These are phyloP conservation scores for Lota lota DNA, from an alignment of 2,113 vertebrate species.

Conservation along the genomic window DNA sequence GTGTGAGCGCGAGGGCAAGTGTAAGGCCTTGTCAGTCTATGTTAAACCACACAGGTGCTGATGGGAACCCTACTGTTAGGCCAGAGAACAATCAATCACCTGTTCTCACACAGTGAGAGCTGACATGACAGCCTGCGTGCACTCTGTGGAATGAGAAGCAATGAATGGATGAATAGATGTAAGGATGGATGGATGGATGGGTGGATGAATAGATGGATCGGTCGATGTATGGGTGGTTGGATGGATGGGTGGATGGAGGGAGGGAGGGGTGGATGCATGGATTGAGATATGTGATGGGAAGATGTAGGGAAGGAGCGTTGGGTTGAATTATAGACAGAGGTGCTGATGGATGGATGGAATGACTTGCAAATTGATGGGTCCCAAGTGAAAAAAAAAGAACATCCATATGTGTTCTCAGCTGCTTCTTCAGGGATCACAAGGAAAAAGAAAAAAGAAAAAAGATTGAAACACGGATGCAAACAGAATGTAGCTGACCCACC, in stretches of 20 bases:
- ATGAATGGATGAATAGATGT: background rate
- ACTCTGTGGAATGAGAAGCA: background rate
- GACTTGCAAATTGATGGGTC: background rate
- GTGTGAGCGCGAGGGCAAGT: background rate
- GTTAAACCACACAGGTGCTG: background rate
- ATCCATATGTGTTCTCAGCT: too few species aligned
- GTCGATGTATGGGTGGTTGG: too few species aligned
- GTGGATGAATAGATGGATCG: too few species aligned
- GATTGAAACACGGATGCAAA: too few species aligned
- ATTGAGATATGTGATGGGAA: background rate
- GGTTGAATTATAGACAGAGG: too few species aligned
- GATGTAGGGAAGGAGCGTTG: background rate
- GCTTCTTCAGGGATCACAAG: too few species aligned
- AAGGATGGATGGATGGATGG: too few species aligned
- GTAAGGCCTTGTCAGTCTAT: background rate
- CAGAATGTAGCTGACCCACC: too few species aligned
- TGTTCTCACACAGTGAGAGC: background rate
- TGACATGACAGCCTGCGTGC: background rate
- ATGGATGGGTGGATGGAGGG: background rate
- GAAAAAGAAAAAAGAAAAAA: too few species aligned
- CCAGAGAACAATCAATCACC: slow-evolving; percentile 3
- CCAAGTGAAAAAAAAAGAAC: background rate
- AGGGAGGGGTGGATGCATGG: background rate
- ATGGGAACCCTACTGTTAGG: background rate
- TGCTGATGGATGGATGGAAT: background rate